Base-by-base conservation (phyloP, 2,113 vertebrate species). In the Ciconia maguari region DNA sequence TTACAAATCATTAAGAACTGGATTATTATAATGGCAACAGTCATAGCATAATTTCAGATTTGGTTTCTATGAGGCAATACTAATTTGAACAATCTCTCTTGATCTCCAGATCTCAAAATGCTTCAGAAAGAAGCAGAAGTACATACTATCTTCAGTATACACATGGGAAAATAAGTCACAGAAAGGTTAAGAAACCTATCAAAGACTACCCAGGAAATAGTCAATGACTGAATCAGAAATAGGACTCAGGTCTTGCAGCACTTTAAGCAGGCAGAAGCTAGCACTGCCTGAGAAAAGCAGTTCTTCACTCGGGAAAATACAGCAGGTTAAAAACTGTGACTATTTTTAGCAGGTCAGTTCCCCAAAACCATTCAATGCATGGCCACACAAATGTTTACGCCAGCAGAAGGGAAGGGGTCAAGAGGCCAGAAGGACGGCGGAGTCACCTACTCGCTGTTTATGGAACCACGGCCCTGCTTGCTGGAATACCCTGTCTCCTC, bases 111-210 rank as follows among this genome's bases (percentile, higher is more conserved):
- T 69, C 62, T 89, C 60, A 60, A 90, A 94, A 83, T 4, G 83
- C 76, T 71, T 92, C 79, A 84, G 88, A 79, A 78, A 60, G 64
- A 72, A 93, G 76, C 76, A 94, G 49, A 93, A 96, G 75, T 51
- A 69, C 10, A 13, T 20, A 36, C 42, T 77, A 66, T 48, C 93
- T 91, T 77, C 88, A 94, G 62, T 5, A 93, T 54, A 70, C 68
- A 77, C 81, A 81, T n/a, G 75, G 83, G 85, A 95, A 94, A 95
- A 92, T 64, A 68, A 95, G 64, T 92, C 92, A 96, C 80, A 82
- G 91, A 96, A 94, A 94, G 79, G 88, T 96, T 92, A 96, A 94
- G 87, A 93, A 95, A 96, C 83, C 83, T 84, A 78, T 84, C 93
- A 94, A 88, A 88, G 83, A 21, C 82, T 80, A 86, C 79, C 29